A percentile compares a stretch with the other conserved stretches of the same genome.
Conservation (phyloP, 2,797 vertebrate genomes). For the Chanos chanos region DNA sequence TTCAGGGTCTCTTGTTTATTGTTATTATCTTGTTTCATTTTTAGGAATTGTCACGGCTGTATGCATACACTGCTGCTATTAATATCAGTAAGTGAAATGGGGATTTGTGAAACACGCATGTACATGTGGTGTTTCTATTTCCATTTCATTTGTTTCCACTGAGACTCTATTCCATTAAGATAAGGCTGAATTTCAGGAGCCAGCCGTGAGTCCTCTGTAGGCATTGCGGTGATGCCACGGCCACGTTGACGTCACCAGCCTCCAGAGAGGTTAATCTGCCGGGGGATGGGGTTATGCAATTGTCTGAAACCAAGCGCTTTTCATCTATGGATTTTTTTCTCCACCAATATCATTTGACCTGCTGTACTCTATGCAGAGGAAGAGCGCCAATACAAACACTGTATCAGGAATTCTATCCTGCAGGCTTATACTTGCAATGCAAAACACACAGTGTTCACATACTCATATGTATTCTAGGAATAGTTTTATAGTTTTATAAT, state of each 20-base stretch:
- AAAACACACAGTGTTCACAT: background rate
- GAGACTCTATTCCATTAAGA: background rate
- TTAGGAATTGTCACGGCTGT: background rate
- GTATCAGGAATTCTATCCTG: conserved; percentile 1
- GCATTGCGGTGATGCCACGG: conserved; percentile 22
- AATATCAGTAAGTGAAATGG: background rate
- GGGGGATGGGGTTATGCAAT: conserved; percentile 68
- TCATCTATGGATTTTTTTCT: conserved; percentile 64
- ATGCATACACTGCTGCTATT: conserved; percentile 5
- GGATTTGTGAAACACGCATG: background rate
- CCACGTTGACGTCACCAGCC: conserved; percentile 64
- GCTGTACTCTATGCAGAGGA: background rate
- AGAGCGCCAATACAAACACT: conserved; percentile 21
- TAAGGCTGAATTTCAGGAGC: conserved; percentile 20
- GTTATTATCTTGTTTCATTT: conserved; percentile 10
- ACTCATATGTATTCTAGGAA: too few relatives aligned
- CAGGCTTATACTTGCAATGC: background rate
- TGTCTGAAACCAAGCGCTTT: conserved; percentile 64
- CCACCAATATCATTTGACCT: conserved; percentile 19
- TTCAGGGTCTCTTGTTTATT: background rate
- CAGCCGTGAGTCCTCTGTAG: conserved; percentile 40
- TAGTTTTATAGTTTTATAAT: too few relatives aligned
- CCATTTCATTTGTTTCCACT: conserved; percentile 5
- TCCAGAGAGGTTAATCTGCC: conserved; percentile 67
- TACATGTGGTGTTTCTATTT: background rate